These are phyloP conservation scores for Pachyseris speciosa DNA, from an alignment of 64 coral and sea anemone genomes.

Conservation along the genomic window DNA sequence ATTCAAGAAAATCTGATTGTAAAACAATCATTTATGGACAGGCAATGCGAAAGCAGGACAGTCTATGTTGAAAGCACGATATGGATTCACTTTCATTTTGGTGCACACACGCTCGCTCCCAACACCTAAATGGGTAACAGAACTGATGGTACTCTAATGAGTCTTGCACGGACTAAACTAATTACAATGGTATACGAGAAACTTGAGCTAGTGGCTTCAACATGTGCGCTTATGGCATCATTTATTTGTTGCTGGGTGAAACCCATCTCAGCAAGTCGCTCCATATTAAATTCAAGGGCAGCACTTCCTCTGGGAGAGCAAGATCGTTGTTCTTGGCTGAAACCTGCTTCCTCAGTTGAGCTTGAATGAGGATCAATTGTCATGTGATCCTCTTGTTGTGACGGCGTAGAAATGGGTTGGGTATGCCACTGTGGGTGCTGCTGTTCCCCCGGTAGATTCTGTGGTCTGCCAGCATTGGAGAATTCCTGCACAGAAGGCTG, in stretches of 20 bases:
- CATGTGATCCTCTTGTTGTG: background rate
- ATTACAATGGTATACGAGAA: slow-evolving; percentile 25
- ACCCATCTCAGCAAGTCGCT: slow-evolving; percentile 66
- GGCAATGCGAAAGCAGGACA: too few relatives aligned
- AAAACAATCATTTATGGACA: too few relatives aligned
- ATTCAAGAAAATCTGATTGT: too few relatives aligned
- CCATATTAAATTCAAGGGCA: slow-evolving; percentile 39
- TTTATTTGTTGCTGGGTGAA: slow-evolving; percentile 68
- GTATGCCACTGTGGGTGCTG: background rate
- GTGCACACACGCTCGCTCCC: too few relatives aligned
- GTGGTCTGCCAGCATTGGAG: background rate
- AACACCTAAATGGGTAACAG: too few relatives aligned
- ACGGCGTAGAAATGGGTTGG: background rate
- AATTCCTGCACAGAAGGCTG: background rate
- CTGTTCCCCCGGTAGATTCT: background rate
- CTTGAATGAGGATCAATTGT: background rate
- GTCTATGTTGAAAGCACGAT: too few relatives aligned
- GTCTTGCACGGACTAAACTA: too few relatives aligned
- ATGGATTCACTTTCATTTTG: too few relatives aligned
- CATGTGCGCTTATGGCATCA: slow-evolving; percentile 50
- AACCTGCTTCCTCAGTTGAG: background rate
- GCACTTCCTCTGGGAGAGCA: background rate
- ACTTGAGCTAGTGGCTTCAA: slow-evolving; percentile 48
- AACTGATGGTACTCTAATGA: too few relatives aligned
- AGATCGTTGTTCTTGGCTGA: background rate